Evolutionary conservation across 2,888 invertebrate genomes (phyloP).

Genomic region (Perdita meconis): DNA sequence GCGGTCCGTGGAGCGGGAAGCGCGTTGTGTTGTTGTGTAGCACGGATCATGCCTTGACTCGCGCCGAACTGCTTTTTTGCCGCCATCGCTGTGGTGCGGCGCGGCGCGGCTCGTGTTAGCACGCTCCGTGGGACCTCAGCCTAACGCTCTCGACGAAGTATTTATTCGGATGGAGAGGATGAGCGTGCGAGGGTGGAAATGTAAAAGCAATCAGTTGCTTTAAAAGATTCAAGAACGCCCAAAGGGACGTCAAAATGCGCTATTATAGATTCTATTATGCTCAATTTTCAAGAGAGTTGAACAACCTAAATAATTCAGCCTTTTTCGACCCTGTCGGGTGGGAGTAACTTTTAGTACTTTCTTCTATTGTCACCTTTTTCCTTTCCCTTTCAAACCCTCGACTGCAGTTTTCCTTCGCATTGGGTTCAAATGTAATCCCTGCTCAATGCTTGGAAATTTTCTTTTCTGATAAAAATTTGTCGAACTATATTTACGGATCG

Average conservation of each 20-base stretch:
- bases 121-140: no score
- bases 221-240: slow-evolving; percentile 62
- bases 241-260: slow-evolving; percentile 49
- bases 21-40: no score
- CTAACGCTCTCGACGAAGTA: slow-evolving; percentile 50
- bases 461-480: no score
- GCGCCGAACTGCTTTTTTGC: no score
- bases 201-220: slow-evolving; percentile 60
- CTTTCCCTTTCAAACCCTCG: neutral
- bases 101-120: no score
- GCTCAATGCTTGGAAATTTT: no score
- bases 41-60: no score
- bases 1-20: no score
- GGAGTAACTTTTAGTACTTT: slow-evolving; percentile 36
- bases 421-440: neutral
- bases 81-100: no score
- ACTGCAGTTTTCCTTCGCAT: neutral
- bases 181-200: slow-evolving; percentile 51
- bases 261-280: slow-evolving; percentile 61
- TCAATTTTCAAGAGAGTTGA: slow-evolving; percentile 46
- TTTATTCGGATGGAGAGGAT: slow-evolving; percentile 46
- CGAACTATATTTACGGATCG: no score
- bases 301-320: slow-evolving; percentile 52
- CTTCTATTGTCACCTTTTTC: slow-evolving; percentile 12
- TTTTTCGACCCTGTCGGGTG: slow-evolving; percentile 23